Percentiles rank a stretch among this genome's conserved stretches.
phyloP scores from a whole-genome alignment of 2,888 invertebrate species.

The Heliconius charithonia region DNA sequence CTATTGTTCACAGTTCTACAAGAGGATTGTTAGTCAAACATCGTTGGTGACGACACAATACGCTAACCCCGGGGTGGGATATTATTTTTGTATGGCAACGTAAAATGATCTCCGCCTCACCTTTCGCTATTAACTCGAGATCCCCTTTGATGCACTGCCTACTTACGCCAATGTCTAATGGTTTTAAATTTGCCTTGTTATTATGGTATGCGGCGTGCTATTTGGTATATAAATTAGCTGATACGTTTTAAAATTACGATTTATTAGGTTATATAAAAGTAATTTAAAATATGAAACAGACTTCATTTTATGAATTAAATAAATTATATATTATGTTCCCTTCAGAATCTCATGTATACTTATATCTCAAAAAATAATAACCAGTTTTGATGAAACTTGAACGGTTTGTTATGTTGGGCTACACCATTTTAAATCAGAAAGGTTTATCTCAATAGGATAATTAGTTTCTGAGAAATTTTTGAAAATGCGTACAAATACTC shows the following conservation, averaged over 20 bases:
- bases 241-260: slow-evolving; percentile 46
- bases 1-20: slow-evolving; percentile 42
- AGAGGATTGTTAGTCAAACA: slow-evolving; percentile 61
- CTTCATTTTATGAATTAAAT: too few species aligned
- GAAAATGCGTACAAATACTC: too few species aligned
- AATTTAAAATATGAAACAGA: too few species aligned
- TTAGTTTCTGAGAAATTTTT: too few species aligned
- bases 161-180: slow-evolving; percentile 69
- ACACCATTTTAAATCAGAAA: too few species aligned
- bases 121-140: slow-evolving; percentile 78
- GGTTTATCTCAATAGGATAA: too few species aligned
- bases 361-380: too few species aligned
- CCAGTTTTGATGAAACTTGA: too few species aligned
- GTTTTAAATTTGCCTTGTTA: slow-evolving; percentile 72
- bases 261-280: not conserved
- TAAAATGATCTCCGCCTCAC: slow-evolving; percentile 73
- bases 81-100: slow-evolving; percentile 69
- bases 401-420: too few species aligned
- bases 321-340: too few species aligned
- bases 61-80: slow-evolving; percentile 56
- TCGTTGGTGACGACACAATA: slow-evolving; percentile 64
- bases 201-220: slow-evolving; percentile 52
- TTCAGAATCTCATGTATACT: too few species aligned
- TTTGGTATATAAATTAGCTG: slow-evolving; percentile 49
- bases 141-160: slow-evolving; percentile 73